Percentiles rank a stretch among this genome's conserved stretches.
phyloP scores from a whole-genome alignment of 2,113 vertebrate genomes.

The Pseudolaguvia tuberculata region DNA sequence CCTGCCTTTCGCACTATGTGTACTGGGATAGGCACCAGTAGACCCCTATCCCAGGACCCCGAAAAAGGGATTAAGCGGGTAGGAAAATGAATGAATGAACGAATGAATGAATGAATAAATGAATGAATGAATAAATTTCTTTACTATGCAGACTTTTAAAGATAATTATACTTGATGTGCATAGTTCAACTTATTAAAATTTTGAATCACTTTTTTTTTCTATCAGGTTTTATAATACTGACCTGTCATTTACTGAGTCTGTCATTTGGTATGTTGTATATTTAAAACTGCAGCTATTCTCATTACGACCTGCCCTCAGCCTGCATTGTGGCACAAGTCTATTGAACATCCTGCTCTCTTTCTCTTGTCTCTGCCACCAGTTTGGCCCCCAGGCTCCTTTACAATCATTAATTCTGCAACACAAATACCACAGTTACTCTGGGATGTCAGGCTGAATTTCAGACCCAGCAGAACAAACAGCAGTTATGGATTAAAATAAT shows the following conservation, averaged over 20 bases:
- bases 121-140: not conserved
- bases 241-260: conserved; percentile 7
- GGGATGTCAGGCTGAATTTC: not conserved
- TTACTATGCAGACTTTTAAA: not conserved
- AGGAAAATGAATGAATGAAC: too few relatives aligned
- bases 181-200: too few relatives aligned
- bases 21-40: too few relatives aligned
- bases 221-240: conserved; percentile 3
- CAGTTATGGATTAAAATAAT: not conserved
- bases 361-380: conserved; percentile 25
- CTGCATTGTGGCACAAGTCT: conserved; percentile 13
- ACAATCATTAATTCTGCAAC: conserved; percentile 27
- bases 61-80: too few relatives aligned
- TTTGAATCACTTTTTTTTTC: not conserved
- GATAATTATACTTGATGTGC: not conserved
- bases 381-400: conserved; percentile 14
- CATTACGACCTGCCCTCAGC: conserved; percentile 6
- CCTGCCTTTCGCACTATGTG: too few relatives aligned
- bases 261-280: not conserved
- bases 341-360: conserved; percentile 18
- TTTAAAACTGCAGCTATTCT: too few relatives aligned
- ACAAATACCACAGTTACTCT: conserved; percentile 6
- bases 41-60: too few relatives aligned
- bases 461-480: not conserved
- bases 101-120: too few relatives aligned